Conservation (phyloP, 2,888 invertebrate genomes). For the Peribatodes rhomboidaria region DNA sequence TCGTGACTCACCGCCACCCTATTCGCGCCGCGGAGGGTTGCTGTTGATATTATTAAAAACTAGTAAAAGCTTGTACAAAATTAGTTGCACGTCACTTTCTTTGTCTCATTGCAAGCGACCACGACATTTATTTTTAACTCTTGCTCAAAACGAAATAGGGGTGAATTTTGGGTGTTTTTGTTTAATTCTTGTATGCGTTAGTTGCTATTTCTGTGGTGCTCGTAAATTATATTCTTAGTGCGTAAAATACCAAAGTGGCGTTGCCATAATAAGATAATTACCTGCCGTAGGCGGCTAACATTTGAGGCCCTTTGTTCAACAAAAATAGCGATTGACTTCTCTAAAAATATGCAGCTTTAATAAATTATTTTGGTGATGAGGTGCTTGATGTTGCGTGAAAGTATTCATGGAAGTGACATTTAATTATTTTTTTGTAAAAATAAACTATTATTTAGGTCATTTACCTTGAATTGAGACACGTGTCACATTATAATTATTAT, state of each 20-base stretch:
- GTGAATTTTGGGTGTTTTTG: conserved; percentile 19
- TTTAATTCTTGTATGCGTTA: neutral
- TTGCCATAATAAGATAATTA: conserved; percentile 71
- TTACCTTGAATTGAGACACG: too few species aligned
- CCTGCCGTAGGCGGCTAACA: conserved; percentile 43
- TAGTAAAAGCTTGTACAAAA: conserved; percentile 67
- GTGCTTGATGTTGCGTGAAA: conserved; percentile 9
- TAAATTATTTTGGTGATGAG: conserved; percentile 9
- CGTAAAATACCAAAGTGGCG: conserved; percentile 69
- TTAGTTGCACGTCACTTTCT: conserved; percentile 71
- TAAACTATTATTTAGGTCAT: too few species aligned
- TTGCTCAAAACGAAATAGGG: conserved; percentile 16
- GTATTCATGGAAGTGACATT: neutral
- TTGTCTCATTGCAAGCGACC: conserved; percentile 53
- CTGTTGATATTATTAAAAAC: conserved; percentile 70
- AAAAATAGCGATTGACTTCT: conserved; percentile 27
- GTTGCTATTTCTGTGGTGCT: conserved; percentile 65
- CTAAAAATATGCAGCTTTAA: conserved; percentile 24
- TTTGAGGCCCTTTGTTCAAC: conserved; percentile 47
- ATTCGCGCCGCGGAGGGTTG: conserved; percentile 50
- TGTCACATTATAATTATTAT: too few species aligned
- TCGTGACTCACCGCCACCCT: conserved; percentile 42
- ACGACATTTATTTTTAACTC: conserved; percentile 12
- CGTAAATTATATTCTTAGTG: conserved; percentile 71
- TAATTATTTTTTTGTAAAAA: too few species aligned